Evolutionary conservation across 2,113 vertebrate genomes (phyloP).

Genomic region (Phylloscopus whistleri): DNA sequence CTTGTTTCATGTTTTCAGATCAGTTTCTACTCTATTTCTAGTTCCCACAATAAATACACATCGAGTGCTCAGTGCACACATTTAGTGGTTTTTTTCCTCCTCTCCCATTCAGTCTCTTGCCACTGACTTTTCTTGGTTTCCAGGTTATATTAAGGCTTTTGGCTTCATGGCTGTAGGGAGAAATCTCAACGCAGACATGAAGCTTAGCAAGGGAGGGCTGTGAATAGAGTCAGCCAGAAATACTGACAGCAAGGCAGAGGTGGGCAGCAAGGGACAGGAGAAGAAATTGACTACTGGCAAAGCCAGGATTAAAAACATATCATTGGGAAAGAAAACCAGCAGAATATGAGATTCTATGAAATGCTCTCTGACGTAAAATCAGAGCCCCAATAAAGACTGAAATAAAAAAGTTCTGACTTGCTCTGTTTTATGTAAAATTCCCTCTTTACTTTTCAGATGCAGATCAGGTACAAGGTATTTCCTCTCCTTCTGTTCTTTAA

Average conservation of each 20-base stretch:
- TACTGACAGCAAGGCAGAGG: conserved; percentile 49
- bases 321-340: not conserved
- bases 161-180: not conserved
- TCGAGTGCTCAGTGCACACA: not conserved
- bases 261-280: conserved; percentile 1
- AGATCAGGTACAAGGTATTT: not conserved
- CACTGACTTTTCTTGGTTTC: conserved; percentile 26
- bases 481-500: conserved; percentile 36
- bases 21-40: not conserved
- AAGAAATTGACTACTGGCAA: not conserved
- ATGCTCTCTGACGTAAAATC: not conserved
- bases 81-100: not conserved
- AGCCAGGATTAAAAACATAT: conserved; percentile 4
- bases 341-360: conserved; percentile 1
- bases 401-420: conserved; percentile 40
- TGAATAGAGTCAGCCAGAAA: conserved; percentile 45
- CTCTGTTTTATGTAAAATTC: conserved; percentile 8
- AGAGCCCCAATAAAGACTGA: not conserved
- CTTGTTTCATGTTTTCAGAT: not conserved
- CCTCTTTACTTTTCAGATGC: conserved; percentile 12
- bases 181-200: not conserved
- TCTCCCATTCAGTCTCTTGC: not conserved
- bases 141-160: conserved; percentile 30
- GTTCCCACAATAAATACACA: not conserved
- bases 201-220: conserved; percentile 11